Evolutionary conservation across 1,140 invertebrate genomes (phyloP), one percentile per base, ranked within the genome.

Genomic region (Atta texana): DNA sequence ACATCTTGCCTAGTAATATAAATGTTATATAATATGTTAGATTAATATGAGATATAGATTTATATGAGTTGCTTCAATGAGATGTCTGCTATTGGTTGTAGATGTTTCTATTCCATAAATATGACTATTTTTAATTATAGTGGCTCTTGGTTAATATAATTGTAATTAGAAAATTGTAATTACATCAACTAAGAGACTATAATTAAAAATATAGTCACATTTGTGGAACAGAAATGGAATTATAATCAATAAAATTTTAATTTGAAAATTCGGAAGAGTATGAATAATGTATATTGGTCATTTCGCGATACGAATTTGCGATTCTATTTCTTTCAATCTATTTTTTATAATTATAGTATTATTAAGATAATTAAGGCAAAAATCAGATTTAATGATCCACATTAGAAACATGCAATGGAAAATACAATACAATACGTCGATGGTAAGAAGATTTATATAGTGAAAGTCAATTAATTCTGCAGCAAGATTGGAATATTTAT

Each of bases 391-490:
- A 12, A 61, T 76, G 10, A 76, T 64, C 12, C 6, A 12, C 49
- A 51, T 5, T 49, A 28, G 7, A 63, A 64, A 44, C 39, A 64
- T 16, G 24, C 14, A 51, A 61, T 1, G 14, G 6, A 77, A 31
- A n/a, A 76, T n/a, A 61, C 16, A 44, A 53, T 80, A 21, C 39
- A 44, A 44, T 44, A 39, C 7, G 16, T 81, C 2, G 6, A 69
- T 39, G 31, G 39, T 55, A 39, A 69, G 10, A 28, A 49, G 31
- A 44, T 69, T 24, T 16, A 7, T 28, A 49, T 39, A 84, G 71
- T 82, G 39, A 87, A 87, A 87, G 39, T 87, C 69, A 57, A 87
- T 87, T 28, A 68, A 75, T 75, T 57, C 18, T 34, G n/a, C 59
- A 24, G 16, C n/a, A 72, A 44, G 10, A 34, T 21, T 24, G 16